phyloP scores from a whole-genome alignment of 1,140 invertebrate genomes.

The Cyclina sinensis region DNA sequence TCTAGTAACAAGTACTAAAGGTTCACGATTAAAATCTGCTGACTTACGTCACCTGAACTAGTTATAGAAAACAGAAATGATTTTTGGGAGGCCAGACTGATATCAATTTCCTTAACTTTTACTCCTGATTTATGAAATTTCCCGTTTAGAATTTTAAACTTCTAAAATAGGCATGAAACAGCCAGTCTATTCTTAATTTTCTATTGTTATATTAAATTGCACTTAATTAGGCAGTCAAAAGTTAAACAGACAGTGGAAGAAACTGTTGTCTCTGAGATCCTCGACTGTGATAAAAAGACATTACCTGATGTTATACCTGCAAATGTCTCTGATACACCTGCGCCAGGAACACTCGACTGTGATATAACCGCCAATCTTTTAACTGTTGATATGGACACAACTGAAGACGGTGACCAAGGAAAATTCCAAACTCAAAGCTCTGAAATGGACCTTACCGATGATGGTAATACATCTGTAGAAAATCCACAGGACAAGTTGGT shows the following conservation, averaged over 20 bases:
- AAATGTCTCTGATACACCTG: not conserved
- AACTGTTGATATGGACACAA: conserved; percentile 53
- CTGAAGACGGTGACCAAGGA: conserved; percentile 41
- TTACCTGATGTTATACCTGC: conserved; percentile 51
- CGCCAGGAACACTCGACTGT: not conserved
- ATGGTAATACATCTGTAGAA: not conserved
- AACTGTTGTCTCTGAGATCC: conserved; percentile 53
- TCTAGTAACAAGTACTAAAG: too few relatives aligned
- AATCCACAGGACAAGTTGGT: not conserved
- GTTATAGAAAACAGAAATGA: too few relatives aligned
- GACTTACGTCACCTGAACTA: too few relatives aligned
- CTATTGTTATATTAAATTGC: not conserved
- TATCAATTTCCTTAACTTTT: too few relatives aligned
- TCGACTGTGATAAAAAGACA: conserved; percentile 64
- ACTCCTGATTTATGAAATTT: too few relatives aligned
- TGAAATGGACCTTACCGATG: conserved; percentile 1
- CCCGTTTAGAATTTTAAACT: too few relatives aligned
- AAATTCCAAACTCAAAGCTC: not conserved
- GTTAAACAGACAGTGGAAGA: conserved; percentile 2
- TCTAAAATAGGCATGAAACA: too few relatives aligned
- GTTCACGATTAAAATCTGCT: too few relatives aligned
- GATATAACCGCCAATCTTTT: conserved; percentile 56
- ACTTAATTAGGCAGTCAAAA: conserved; percentile 1
- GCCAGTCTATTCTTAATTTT: too few relatives aligned
- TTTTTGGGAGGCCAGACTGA: too few relatives aligned